Base-by-base conservation (phyloP, 2,888 invertebrate species). In the Matsumyia berberina region DNA sequence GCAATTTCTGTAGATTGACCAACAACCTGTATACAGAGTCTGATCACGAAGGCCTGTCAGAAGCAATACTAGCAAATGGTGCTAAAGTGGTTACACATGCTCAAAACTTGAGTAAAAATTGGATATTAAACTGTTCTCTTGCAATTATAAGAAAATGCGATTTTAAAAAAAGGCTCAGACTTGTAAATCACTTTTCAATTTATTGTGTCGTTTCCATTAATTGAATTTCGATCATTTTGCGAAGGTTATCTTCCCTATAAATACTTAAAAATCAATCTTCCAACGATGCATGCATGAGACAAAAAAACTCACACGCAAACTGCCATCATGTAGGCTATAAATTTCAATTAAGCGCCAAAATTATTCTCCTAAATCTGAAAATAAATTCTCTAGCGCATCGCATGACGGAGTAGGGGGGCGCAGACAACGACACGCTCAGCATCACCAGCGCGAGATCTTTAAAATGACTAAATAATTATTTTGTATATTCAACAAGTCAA, bases 391-490 rank as follows among this genome's bases (percentile, higher is more conserved):
- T 46, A 69, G 69, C 67, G 29, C 74, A 58, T 77, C 44, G 44
- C 55, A 17, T 62, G 44, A 44, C 53, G 42, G 60, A 17, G 11
- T 37, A 31, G 24, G n/a, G 0, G 8, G 19, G 55, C 29, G 15
- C 24, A 51, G 24, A 49, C 49, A 33, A 24, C n/a, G 8, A 8
- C 44, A 8, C 49, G 31, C 31, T 24, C 24, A 24, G 2, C 24
- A 24, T 4, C 24, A 37, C 11, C 33, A 55, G 55, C 15, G 4
- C 4, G 24, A 24, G n/a, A 76, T 69, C 39, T 51, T 64, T 29
- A 35, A 76, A 74, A 76, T 70, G 79, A 74, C 83, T 69, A 44
- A 69, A 69, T 80, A 80, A 79, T 70, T 69, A 80, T 80, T 79
- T 74, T 74, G 79, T 69, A 29, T 74, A 57, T 66, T 58, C 69